A percentile compares a stretch with the other conserved stretches of the same genome.
Conservation (phyloP, 2,888 invertebrate species). For the Drosophila kuntzei region DNA sequence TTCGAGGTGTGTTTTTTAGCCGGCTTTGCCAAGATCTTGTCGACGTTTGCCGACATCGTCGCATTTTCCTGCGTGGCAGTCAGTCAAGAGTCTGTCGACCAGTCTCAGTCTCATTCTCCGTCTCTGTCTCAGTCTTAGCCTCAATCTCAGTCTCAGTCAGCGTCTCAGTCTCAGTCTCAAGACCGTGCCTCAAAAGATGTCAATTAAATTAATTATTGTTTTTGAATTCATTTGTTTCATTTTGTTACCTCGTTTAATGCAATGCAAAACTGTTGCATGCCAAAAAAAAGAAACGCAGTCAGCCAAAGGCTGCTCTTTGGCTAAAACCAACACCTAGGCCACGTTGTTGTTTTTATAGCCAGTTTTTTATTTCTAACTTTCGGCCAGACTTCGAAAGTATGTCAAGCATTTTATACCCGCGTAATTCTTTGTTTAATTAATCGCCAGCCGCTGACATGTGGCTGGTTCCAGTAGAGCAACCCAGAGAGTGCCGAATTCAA, state of each 20-base stretch:
- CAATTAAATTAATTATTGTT: conserved; percentile 85
- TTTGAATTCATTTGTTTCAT: conserved; percentile 50
- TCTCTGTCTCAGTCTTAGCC: conserved; percentile 29
- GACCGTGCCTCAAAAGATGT: conserved; percentile 82
- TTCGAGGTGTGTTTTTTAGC: conserved; percentile 74
- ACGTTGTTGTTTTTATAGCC: conserved; percentile 20
- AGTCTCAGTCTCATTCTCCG: conserved; percentile 9
- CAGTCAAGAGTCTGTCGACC: conserved; percentile 67
- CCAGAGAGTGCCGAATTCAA: conserved; percentile 48
- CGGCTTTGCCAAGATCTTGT: conserved; percentile 70
- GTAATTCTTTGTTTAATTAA: conserved; percentile 82
- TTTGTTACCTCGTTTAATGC: conserved; percentile 64
- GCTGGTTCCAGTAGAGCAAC: conserved; percentile 76
- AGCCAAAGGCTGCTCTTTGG: conserved; percentile 57
- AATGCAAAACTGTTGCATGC: conserved; percentile 73
- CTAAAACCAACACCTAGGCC: conserved; percentile 66
- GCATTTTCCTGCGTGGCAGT: conserved; percentile 81
- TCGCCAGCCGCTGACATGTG: conserved; percentile 77
- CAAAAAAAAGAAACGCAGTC: conserved; percentile 21
- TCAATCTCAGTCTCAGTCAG: conserved; percentile 32
- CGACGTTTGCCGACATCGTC: conserved; percentile 72
- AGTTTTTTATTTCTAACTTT: conserved; percentile 46
- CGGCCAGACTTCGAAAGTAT: conserved; percentile 72
- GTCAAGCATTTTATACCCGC: conserved; percentile 84
- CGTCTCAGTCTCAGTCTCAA: conserved; percentile 32